Base-by-base conservation (phyloP, 2,888 invertebrate genomes). In the Drosophila nr. perissopoda region DNA sequence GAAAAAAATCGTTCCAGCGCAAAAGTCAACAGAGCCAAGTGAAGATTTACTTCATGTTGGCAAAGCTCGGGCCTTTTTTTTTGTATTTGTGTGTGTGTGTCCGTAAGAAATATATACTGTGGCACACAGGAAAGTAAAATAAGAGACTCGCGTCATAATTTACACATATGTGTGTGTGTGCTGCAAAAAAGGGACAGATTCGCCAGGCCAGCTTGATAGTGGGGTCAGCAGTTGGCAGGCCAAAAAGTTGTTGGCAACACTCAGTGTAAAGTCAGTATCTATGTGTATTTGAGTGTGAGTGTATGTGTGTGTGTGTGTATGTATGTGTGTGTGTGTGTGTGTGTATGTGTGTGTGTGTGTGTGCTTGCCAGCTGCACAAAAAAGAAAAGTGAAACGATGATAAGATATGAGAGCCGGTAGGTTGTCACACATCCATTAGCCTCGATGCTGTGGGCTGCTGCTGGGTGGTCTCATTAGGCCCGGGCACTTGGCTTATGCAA, bases 41-140 rank as follows among this genome's bases (percentile, higher is more conserved):
- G 73, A 82, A 82, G 82, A 82, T 81, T 82, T 82, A 82, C 80
- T 82, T 78, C 82, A 68, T 82, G 72, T 82, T 82, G 82, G 82
- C 82, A 82, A 70, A 75, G 78, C 75, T 80, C 75, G 74, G 80
- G 68, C 77, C 29, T 42, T 74, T 56, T 54, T 36, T 51, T 46
- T 54, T 49, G 7, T 48, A 8, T 46, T 4, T 51, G 51, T 49
- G 46, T 51, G 52, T 65, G 36, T 63, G 70, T 65, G 74, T 63
- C 34, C 33, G 21, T 54, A 61, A 74, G 78, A 80, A 64, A 77
- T 78, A 80, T 81, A 73, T 80, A 75, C 79, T 77, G 64, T 73
- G 82, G 74, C 69, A 40, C 70, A 79, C 74, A 75, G 77, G 77
- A 74, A 79, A 76, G 65, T 61, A 74, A 75, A 82, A 80, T 78